Conservation (phyloP, 2,888 invertebrate species). For the Pandemis corylana region DNA sequence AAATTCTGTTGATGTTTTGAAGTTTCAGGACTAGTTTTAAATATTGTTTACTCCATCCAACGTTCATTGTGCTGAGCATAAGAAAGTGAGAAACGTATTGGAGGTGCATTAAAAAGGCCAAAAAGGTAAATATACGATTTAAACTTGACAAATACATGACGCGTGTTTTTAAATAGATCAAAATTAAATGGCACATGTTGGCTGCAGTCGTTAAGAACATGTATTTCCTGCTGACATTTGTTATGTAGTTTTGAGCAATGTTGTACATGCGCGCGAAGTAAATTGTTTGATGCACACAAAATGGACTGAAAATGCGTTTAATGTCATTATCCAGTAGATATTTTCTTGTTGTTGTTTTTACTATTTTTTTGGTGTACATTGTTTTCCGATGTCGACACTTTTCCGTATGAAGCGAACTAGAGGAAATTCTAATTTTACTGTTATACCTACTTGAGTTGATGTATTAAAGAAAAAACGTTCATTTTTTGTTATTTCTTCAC, state of each 20-base stretch:
- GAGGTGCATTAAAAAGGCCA: not conserved
- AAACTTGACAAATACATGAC: not conserved
- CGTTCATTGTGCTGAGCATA: not conserved
- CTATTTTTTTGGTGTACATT: too few relatives aligned
- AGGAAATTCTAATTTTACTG: too few relatives aligned
- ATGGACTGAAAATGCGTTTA: not conserved
- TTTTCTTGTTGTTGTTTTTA: not conserved
- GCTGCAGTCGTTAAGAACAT: not conserved
- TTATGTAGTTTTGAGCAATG: not conserved
- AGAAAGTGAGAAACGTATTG: not conserved
- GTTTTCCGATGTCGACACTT: too few relatives aligned
- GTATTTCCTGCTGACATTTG: not conserved
- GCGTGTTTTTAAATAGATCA: not conserved
- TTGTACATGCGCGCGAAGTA: not conserved
- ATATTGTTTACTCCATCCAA: not conserved
- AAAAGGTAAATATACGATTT: not conserved
- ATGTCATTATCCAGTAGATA: constrained; percentile 1
- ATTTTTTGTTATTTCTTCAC: too few relatives aligned
- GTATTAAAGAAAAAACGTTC: too few relatives aligned
- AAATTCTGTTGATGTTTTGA: not conserved
- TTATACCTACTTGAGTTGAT: too few relatives aligned
- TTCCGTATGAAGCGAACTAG: too few relatives aligned
- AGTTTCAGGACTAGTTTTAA: not conserved
- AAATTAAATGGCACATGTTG: not conserved
- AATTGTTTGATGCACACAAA: not conserved